phyloP scores from a whole-genome alignment of 2,113 vertebrate species.

The Zosterops lateralis region DNA sequence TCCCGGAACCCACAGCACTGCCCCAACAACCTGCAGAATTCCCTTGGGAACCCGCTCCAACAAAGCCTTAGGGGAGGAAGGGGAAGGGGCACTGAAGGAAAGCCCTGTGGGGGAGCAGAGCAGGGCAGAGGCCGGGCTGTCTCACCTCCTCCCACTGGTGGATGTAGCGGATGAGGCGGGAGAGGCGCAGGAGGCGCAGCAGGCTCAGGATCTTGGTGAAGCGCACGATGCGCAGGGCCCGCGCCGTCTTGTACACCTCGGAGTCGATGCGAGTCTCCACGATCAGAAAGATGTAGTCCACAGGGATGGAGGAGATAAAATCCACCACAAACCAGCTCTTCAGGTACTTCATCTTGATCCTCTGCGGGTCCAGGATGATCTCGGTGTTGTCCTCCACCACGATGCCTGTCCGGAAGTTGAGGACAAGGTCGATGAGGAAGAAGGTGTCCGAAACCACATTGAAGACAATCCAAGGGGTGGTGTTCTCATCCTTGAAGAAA shows the following conservation, averaged over 20 bases:
- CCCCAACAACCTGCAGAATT: not conserved
- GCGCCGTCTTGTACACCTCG: slow-evolving; percentile 97
- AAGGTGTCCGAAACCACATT: slow-evolving; percentile 98
- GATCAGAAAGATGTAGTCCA: slow-evolving; percentile 99
- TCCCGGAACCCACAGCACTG: not conserved
- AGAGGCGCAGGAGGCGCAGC: slow-evolving; percentile 90
- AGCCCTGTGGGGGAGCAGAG: not conserved
- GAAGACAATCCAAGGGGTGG: slow-evolving; percentile 97
- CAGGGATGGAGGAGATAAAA: slow-evolving; percentile 98
- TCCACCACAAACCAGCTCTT: slow-evolving; percentile 98
- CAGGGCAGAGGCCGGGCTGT: not conserved
- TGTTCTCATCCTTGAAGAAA: slow-evolving; percentile 99
- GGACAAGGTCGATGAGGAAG: slow-evolving; percentile 97
- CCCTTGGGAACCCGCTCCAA: not conserved
- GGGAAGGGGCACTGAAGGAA: not conserved
- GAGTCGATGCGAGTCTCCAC: slow-evolving; percentile 98
- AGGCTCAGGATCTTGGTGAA: slow-evolving; percentile 99
- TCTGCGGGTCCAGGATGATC: slow-evolving; percentile 94
- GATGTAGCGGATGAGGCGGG: slow-evolving; percentile 96
- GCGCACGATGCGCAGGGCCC: slow-evolving; percentile 93
- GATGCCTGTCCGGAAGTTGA: slow-evolving; percentile 98
- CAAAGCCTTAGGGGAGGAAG: not conserved
- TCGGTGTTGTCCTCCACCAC: slow-evolving; percentile 99
- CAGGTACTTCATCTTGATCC: slow-evolving; percentile 98
- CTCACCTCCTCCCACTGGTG: slow-evolving; percentile 99